phyloP scores from a whole-genome alignment of 2,797 vertebrate species.

The Pygocentrus nattereri region DNA sequence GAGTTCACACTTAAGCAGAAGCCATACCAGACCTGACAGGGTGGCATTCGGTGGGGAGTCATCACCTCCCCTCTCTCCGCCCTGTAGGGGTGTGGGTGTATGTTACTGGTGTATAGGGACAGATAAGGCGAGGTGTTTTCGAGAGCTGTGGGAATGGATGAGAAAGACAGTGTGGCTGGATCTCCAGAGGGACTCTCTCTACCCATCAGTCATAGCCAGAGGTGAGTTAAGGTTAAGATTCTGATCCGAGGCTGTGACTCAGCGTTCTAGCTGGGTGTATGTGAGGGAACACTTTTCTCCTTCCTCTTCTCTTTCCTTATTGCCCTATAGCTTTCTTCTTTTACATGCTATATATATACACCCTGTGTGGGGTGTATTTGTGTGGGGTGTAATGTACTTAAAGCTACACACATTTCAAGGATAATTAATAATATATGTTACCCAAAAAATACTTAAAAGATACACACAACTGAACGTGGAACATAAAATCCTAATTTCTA shows the following conservation, averaged over 20 bases:
- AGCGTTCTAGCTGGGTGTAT: not conserved
- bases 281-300: not conserved
- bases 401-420: not conserved
- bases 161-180: not conserved
- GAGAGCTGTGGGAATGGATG: constrained; percentile 20
- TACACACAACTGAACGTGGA: no score
- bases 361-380: no score
- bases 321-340: not conserved
- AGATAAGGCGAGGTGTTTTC: not conserved
- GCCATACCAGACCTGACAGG: not conserved
- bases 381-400: no score
- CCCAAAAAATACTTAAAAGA: no score
- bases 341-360: no score
- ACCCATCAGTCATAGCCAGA: not conserved
- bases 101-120: not conserved
- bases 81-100: not conserved
- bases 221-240: constrained; percentile 31
- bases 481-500: no score
- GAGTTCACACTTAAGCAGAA: constrained; percentile 23
- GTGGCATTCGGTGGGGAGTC: not conserved
- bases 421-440: no score
- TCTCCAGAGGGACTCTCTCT: constrained; percentile 8
- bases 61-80: not conserved
- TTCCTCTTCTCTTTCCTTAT: not conserved
- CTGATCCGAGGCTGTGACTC: constrained; percentile 31